Evolutionary conservation across 1,140 invertebrate species (phyloP).

Genomic region (Cryptotermes secundus): DNA sequence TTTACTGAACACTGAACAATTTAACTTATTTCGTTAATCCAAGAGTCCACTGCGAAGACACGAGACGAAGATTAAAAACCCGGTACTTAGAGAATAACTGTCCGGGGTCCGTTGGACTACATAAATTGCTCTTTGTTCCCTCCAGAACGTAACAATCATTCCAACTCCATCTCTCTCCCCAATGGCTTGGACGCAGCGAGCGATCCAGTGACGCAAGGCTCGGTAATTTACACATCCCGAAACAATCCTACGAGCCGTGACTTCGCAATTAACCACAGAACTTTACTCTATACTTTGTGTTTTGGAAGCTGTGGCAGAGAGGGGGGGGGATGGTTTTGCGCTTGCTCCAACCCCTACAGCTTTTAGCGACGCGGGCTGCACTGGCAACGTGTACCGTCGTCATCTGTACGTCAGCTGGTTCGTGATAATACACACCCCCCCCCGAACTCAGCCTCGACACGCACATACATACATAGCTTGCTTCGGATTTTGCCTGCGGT

Average conservation of each 20-base stretch:
- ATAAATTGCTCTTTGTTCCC: not conserved
- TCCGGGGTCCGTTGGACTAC: not conserved
- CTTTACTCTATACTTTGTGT: not conserved
- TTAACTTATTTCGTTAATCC: too few species aligned
- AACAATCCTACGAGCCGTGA: not conserved
- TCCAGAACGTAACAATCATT: not conserved
- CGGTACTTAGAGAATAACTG: constrained; percentile 16
- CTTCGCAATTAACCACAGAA: constrained; percentile 16
- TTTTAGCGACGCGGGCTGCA: constrained; percentile 8
- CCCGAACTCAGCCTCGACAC: too few species aligned
- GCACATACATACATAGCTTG: not conserved
- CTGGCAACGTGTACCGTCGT: not conserved
- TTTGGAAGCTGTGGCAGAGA: not conserved
- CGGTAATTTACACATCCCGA: constrained; percentile 9
- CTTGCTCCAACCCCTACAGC: not conserved
- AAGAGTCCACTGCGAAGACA: not conserved
- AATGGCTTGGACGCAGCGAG: not conserved
- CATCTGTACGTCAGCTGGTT: not conserved
- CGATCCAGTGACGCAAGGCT: constrained; percentile 1
- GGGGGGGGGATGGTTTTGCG: not conserved
- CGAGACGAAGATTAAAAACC: not conserved
- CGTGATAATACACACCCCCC: not conserved
- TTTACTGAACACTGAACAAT: too few species aligned
- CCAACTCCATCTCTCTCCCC: not conserved
- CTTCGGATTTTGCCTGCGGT: constrained; percentile 5